A percentile compares a stretch with the other conserved stretches of the same genome.
Conservation (phyloP, 2,113 vertebrate species). For the Philantomba maxwellii region DNA sequence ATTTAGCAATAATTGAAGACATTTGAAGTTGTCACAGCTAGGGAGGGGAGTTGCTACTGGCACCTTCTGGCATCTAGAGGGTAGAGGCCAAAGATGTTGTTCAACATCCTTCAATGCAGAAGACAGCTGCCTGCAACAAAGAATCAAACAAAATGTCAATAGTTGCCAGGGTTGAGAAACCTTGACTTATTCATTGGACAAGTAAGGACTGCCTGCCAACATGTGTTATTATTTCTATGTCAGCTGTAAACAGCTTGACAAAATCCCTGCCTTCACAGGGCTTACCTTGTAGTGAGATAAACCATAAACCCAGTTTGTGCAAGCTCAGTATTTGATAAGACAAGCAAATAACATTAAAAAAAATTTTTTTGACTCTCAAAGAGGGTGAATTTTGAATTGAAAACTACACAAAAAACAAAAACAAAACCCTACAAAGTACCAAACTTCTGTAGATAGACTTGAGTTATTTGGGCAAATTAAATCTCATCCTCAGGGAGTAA, state of each 20-base stretch:
- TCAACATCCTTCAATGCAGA: not conserved
- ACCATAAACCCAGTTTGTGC: not conserved
- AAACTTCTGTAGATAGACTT: not conserved
- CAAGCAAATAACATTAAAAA: not conserved
- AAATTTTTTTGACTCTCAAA: not conserved
- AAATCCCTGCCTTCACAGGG: not conserved
- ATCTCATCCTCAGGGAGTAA: not conserved
- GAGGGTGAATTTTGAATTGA: not conserved
- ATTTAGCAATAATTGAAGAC: not conserved
- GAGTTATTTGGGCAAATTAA: not conserved
- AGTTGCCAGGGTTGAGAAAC: not conserved
- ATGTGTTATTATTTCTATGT: no score
- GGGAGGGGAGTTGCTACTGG: not conserved
- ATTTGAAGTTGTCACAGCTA: not conserved
- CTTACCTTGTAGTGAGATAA: not conserved
- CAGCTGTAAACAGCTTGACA: not conserved
- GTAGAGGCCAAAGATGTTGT: not conserved
- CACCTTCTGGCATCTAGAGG: not conserved
- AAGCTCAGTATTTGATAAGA: not conserved
- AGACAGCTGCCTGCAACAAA: not conserved
- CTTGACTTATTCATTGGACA: not conserved
- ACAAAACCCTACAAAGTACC: not conserved
- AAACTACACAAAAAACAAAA: not conserved
- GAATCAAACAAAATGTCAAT: not conserved
- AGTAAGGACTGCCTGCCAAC: not conserved